Conservation (phyloP, 1,140 invertebrate species). For the Hydropsyche tenuis region DNA sequence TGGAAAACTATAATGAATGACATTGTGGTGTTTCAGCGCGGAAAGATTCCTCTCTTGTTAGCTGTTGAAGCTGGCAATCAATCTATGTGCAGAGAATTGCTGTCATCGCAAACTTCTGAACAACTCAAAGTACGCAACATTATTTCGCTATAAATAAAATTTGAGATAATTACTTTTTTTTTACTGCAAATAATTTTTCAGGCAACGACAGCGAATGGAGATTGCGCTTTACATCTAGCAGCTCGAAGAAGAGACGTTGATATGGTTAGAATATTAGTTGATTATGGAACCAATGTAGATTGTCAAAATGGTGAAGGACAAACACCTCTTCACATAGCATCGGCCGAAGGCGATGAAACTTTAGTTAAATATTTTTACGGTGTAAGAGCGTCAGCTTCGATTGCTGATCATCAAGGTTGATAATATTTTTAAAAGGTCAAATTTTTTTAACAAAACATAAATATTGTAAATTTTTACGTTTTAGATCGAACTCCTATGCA, state of each 20-base stretch:
- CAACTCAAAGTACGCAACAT: constrained; percentile 77
- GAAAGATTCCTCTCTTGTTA: constrained; percentile 90
- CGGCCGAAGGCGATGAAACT: constrained; percentile 93
- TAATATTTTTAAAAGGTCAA: background rate
- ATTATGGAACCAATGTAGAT: constrained; percentile 90
- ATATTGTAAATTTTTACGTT: background rate
- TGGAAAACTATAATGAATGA: constrained; percentile 64
- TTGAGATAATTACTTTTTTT: background rate
- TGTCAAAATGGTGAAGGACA: constrained; percentile 91
- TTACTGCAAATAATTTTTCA: constrained; percentile 52
- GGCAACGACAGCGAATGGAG: constrained; percentile 76
- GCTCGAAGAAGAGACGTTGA: constrained; percentile 88
- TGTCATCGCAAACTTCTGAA: constrained; percentile 82
- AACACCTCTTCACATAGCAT: constrained; percentile 92
- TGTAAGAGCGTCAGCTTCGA: constrained; percentile 90
- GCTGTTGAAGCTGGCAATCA: constrained; percentile 93
- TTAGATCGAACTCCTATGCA: constrained; percentile 95
- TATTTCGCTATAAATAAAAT: no score
- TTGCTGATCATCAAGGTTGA: constrained; percentile 87
- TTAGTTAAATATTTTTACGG: constrained; percentile 95
- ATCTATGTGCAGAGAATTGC: constrained; percentile 88
- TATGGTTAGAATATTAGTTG: constrained; percentile 88
- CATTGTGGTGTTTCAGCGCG: constrained; percentile 73
- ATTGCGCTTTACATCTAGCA: constrained; percentile 91
- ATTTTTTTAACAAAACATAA: background rate